Conservation (phyloP, 2,113 vertebrate genomes). For the Chaetorhynchus papuensis region DNA sequence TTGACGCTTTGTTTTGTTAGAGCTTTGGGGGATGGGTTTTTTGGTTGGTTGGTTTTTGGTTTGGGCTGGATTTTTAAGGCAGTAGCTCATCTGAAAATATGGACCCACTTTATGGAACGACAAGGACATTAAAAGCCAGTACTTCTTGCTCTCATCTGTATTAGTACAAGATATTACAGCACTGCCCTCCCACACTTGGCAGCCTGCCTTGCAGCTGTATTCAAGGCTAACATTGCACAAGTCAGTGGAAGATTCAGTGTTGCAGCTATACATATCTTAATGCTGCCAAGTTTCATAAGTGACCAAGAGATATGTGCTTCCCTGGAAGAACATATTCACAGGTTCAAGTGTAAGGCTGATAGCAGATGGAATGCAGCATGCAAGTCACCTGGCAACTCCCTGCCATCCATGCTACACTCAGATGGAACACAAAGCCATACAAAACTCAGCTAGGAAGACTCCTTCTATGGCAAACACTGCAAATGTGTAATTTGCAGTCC, state of each 20-base stretch:
- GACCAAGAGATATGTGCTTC: neutral
- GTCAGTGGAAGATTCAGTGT: neutral
- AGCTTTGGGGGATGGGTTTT: neutral
- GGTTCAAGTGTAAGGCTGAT: neutral
- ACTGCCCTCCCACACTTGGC: neutral
- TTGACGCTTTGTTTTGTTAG: neutral
- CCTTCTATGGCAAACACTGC: neutral
- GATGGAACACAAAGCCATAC: neutral
- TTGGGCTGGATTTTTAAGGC: neutral
- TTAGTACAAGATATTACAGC: neutral
- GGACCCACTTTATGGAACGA: neutral
- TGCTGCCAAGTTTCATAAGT: neutral
- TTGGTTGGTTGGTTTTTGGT: neutral
- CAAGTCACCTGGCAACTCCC: neutral
- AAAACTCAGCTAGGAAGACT: neutral
- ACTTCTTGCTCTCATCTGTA: neutral
- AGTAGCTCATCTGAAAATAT: neutral
- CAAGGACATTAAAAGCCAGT: neutral
- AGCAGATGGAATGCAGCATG: neutral
- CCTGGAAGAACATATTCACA: neutral
- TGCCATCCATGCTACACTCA: neutral
- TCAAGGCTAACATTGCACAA: neutral
- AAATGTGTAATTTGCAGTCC: neutral
- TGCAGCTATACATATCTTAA: neutral
- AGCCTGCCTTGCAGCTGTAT: neutral